Conservation (phyloP, 2,797 vertebrate species). For the Apogon hyalosoma region DNA sequence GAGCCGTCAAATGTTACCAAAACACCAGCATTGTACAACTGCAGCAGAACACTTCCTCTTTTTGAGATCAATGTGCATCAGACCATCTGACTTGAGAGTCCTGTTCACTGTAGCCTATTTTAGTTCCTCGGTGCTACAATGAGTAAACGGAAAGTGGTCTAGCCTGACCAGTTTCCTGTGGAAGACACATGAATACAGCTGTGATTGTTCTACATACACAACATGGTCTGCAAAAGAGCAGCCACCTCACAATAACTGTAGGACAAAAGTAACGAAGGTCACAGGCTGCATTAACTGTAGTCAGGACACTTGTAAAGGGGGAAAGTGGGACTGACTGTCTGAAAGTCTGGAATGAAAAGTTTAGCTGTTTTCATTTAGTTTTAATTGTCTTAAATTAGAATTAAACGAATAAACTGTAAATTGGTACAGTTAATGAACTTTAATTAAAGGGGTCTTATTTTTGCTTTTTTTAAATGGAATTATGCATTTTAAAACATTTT, state of each 20-base stretch:
- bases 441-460: no score
- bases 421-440: no score
- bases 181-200: conserved; percentile 21
- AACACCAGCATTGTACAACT: conserved; percentile 27
- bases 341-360: no score
- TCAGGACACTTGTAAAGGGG: no score
- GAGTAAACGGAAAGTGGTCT: conserved; percentile 62
- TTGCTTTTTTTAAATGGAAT: no score
- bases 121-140: conserved; percentile 25
- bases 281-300: neutral
- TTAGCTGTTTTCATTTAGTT: no score
- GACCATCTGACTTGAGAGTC: conserved; percentile 39
- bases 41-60: conserved; percentile 66
- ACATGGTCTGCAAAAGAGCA: neutral
- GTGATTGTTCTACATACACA: conserved; percentile 50
- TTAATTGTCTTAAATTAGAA: no score
- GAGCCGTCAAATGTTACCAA: conserved; percentile 26
- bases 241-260: neutral
- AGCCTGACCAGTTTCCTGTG: conserved; percentile 71
- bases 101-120: conserved; percentile 39
- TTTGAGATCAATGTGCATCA: conserved; percentile 45
- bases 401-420: no score
- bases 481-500: no score
- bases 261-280: conserved; percentile 16
- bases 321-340: no score